Conservation (phyloP, 2,113 vertebrate species). For the Psilopsiagon aurifrons region DNA sequence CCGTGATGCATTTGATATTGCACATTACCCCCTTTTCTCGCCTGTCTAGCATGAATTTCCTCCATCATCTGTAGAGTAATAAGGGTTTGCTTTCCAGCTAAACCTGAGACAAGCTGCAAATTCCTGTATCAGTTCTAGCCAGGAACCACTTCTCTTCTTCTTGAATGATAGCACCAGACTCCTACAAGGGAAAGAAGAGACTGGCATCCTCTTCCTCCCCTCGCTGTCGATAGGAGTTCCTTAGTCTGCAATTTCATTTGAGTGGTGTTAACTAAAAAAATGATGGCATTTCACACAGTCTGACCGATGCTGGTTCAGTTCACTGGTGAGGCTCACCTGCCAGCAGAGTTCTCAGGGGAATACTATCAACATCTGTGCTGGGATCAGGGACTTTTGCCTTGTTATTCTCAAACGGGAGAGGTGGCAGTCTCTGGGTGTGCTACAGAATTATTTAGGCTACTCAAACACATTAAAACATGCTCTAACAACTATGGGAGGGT, state of each 20-base stretch:
- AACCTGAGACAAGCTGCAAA: neutral
- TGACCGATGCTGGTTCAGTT: neutral
- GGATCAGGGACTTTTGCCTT: neutral
- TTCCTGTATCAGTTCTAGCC: neutral
- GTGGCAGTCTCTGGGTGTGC: neutral
- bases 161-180: neutral
- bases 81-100: neutral
- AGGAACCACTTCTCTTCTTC: neutral
- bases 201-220: neutral
- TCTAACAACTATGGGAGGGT: neutral
- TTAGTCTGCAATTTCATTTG: neutral
- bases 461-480: neutral
- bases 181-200: neutral
- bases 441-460: neutral
- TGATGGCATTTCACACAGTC: neutral
- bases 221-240: neutral
- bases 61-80: neutral
- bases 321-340: neutral
- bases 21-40: neutral
- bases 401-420: neutral
- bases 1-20: fast-evolving
- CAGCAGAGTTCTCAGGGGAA: neutral
- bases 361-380: neutral
- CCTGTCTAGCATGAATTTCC: neutral
- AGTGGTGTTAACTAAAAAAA: neutral